Base-by-base conservation (phyloP, 2,797 vertebrate genomes). In the Alosa sapidissima region DNA sequence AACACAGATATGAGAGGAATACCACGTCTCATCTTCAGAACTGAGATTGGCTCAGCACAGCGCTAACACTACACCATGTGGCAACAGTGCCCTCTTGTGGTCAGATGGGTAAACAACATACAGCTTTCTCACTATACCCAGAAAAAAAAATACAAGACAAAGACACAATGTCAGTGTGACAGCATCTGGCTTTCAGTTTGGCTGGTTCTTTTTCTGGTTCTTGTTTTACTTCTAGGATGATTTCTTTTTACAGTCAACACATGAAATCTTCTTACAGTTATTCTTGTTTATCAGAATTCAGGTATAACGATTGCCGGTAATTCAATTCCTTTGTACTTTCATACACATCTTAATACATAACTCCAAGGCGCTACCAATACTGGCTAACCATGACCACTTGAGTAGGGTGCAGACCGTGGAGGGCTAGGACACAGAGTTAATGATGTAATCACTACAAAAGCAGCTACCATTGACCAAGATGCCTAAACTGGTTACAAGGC, bases 31-130 rank as follows among this genome's bases (percentile, higher is more conserved):
- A 16, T 36, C 65, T 13, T 41, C 33, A 72, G 33, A 72, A 3
- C 33, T 41, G 16, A 5, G 33, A 0, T 36, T 72, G 36, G 16
- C 13, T 45, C 72, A 45, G 16, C 72, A 19, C 36, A 9, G 65
- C 11, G 13, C 33, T 14, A 41, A 36, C 2, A 72, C 65, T 16
- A 41, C 72, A 45, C 52, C 82, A 85, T 87, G 91, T 93, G 86
- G 90, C 85, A 94, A 95, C 89, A 94, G 92, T 91, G 93, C 89
- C 94, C 93, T 93, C 94, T 89, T 90, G 92, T 94, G 95, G 93
- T 87, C 41, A 45, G 5, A 16, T 7, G 0, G 3, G 8, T 86
- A 83, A 36, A 88, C 81, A 91, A 86, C 92, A 93, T 83, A 86
- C 58, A 60, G 5, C 3, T 19, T 16, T 24, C 55, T 60, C 58